phyloP scores from a whole-genome alignment of 2,113 vertebrate species.

The Daphoenositta chrysoptera region DNA sequence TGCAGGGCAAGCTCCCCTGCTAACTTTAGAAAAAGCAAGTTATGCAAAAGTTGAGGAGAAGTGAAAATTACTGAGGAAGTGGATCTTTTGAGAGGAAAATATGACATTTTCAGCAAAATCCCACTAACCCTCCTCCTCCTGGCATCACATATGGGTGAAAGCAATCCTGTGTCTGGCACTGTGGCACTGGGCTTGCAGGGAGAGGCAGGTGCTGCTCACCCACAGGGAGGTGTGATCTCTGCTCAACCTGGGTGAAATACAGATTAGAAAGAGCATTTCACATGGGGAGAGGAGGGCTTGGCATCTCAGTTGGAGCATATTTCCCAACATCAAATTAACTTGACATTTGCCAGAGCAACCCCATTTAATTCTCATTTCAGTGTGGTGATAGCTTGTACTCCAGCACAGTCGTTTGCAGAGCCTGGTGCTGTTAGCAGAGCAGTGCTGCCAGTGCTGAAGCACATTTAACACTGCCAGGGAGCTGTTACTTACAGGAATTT shows the following conservation, averaged over 20 bases:
- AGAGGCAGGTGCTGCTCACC: neutral
- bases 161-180: rapidly evolving
- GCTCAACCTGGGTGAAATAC: neutral
- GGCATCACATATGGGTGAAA: rapidly evolving
- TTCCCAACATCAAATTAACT: neutral
- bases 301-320: neutral
- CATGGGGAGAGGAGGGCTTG: neutral
- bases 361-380: neutral
- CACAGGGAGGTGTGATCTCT: neutral
- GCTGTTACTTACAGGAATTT: neutral
- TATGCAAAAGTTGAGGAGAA: neutral
- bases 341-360: neutral
- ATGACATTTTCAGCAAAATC: neutral
- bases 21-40: neutral
- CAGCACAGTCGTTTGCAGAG: rapidly evolving
- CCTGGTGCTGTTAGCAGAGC: neutral
- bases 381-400: neutral
- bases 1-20: neutral
- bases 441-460: neutral
- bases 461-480: neutral
- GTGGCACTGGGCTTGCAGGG: neutral
- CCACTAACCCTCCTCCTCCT: neutral
- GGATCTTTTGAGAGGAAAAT: neutral
- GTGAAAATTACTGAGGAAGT: neutral
- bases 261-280: neutral